These are phyloP conservation scores for Ennomos quercinarius DNA, from an alignment of 2,888 invertebrate species.

Conservation along the genomic window DNA sequence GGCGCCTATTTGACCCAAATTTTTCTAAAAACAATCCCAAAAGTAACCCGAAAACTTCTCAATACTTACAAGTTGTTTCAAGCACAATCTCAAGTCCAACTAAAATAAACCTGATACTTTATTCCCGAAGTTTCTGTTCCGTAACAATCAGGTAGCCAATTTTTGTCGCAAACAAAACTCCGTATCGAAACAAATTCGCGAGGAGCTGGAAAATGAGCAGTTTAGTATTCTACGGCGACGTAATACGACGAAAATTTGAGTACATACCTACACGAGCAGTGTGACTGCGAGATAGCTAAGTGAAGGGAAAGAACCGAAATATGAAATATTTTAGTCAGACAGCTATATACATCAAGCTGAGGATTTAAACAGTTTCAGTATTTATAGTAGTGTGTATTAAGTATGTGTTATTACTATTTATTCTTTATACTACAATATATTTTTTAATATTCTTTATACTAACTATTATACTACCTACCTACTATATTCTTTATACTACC, in stretches of 20 bases:
- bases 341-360: too few species aligned
- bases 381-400: too few species aligned
- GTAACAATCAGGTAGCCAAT: conserved; percentile 30
- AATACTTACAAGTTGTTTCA: conserved; percentile 10
- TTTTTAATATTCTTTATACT: too few species aligned
- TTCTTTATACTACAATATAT: too few species aligned
- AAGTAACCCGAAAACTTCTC: conserved; percentile 13
- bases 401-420: too few species aligned
- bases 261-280: conserved; percentile 1
- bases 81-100: conserved; percentile 13
- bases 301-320: too few species aligned
- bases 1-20: too few species aligned
- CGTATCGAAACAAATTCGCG: conserved; percentile 28
- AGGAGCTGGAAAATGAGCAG: conserved; percentile 25
- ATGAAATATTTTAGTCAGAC: too few species aligned
- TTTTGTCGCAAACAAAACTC: conserved; percentile 30
- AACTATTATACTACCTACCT: too few species aligned
- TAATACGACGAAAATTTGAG: neutral
- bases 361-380: too few species aligned
- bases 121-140: conserved; percentile 19
- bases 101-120: conserved; percentile 26
- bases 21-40: neutral
- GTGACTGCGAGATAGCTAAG: neutral
- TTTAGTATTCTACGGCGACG: conserved; percentile 15
- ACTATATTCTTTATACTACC: too few species aligned